phyloP scores from a whole-genome alignment of 1,140 invertebrate genomes.

The Drosophila saltans region DNA sequence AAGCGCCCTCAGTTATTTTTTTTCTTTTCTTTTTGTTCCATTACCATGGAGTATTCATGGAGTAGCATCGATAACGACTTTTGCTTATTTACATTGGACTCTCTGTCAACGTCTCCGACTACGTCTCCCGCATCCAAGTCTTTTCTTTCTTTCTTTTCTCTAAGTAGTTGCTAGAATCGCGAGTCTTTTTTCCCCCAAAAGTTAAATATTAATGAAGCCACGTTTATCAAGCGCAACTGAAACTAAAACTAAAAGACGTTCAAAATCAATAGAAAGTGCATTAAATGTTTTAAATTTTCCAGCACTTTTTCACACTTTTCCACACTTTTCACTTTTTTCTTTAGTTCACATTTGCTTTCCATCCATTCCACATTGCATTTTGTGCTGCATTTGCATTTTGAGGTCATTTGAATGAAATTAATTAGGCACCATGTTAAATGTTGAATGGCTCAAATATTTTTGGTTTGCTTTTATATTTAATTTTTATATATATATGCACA shows the following conservation, averaged over 20 bases:
- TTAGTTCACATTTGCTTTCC: constrained; percentile 36
- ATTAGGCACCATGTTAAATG: constrained; percentile 64
- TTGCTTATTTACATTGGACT: constrained; percentile 39
- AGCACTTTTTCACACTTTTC: constrained; percentile 16
- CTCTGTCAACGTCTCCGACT: constrained; percentile 1
- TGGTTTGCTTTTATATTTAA: background rate
- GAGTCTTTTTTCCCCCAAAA: background rate
- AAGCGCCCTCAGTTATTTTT: background rate
- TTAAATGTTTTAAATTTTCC: constrained; percentile 3
- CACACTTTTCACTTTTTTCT: background rate
- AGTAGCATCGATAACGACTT: constrained; percentile 26
- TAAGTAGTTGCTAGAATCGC: constrained; percentile 37
- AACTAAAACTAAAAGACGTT: constrained; percentile 9
- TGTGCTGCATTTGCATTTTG: constrained; percentile 53
- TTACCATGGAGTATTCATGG: background rate
- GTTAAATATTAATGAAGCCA: constrained; percentile 64
- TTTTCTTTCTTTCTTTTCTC: constrained; percentile 45
- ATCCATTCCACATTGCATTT: constrained; percentile 16
- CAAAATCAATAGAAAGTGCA: constrained; percentile 26
- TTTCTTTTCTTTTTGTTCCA: background rate
- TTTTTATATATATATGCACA: constrained; percentile 1
- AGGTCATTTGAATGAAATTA: constrained; percentile 67
- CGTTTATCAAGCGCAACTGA: constrained; percentile 50
- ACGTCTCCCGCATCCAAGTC: constrained; percentile 1
- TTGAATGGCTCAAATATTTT: constrained; percentile 61